These are phyloP conservation scores for Lanistes nyassanus DNA, from an alignment of 1,140 invertebrate species.

Conservation along the genomic window DNA sequence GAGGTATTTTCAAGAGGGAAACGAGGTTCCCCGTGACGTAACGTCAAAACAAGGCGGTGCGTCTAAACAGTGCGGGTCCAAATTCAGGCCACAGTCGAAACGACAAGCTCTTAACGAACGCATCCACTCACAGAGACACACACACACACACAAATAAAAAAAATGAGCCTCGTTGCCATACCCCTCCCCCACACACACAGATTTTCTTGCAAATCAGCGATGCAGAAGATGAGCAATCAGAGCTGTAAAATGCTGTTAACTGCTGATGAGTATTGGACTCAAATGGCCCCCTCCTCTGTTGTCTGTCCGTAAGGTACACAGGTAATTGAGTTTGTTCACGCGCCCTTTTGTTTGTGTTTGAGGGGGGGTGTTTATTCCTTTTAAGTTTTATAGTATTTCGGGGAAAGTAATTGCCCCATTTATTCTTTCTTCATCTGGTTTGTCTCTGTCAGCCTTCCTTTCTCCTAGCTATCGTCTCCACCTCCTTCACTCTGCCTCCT, in stretches of 20 bases:
- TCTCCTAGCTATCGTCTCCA: not conserved
- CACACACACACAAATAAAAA: not conserved
- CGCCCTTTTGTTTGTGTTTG: slow-evolving; percentile 5
- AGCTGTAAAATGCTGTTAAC: not conserved
- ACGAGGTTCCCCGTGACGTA: no score
- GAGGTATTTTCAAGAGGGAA: no score
- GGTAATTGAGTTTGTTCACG: not conserved
- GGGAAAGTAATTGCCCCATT: not conserved
- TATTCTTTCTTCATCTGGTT: not conserved
- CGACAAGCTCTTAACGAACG: not conserved
- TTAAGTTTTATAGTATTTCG: not conserved
- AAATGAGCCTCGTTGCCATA: not conserved
- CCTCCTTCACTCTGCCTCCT: no score
- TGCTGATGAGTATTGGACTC: not conserved
- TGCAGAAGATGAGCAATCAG: not conserved
- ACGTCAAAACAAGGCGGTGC: no score
- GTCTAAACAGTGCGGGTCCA: not conserved
- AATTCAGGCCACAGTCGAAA: not conserved
- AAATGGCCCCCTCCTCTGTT: not conserved
- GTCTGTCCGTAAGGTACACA: not conserved
- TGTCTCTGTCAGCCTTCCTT: not conserved
- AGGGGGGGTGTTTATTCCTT: not conserved
- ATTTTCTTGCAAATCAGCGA: not conserved
- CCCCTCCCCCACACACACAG: not conserved
- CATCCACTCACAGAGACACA: not conserved